Percentiles rank a stretch among this genome's conserved stretches.
phyloP scores from a whole-genome alignment of 2,797 vertebrate species.

The Prunella strophiata region DNA sequence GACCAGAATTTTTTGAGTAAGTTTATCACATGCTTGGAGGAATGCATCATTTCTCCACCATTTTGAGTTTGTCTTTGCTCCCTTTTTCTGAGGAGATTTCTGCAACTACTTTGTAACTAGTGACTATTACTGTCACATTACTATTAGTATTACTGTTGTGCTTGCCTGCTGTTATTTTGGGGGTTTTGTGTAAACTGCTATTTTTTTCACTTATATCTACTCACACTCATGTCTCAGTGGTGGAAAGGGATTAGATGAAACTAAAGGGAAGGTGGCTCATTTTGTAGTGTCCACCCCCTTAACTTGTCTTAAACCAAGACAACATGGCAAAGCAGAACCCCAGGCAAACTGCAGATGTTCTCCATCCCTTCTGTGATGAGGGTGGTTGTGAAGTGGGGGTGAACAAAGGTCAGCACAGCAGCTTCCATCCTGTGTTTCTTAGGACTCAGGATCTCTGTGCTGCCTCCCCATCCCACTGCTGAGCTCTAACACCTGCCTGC shows the following conservation, averaged over 20 bases:
- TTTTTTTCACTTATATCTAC: background rate
- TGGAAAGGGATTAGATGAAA: background rate
- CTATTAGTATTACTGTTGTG: background rate
- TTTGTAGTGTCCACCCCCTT: background rate
- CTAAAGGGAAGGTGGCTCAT: background rate
- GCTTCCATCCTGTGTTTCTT: too few species aligned
- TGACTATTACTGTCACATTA: too few species aligned
- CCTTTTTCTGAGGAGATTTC: too few species aligned
- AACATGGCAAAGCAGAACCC: background rate
- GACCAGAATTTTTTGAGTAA: background rate
- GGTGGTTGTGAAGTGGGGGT: background rate
- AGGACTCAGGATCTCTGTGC: background rate
- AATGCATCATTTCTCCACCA: background rate
- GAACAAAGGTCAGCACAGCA: fast-evolving
- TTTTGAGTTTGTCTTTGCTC: background rate
- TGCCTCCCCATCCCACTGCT: background rate
- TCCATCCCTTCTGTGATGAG: too few species aligned
- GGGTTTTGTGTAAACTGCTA: background rate
- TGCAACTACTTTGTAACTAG: background rate
- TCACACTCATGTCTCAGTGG: fast-evolving
- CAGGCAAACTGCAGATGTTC: background rate
- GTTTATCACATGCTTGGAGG: background rate
- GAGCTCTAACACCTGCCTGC: background rate
- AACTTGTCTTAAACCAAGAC: background rate
- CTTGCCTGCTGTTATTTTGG: background rate